These are phyloP conservation scores for Lophius piscatorius DNA, from an alignment of 2,113 vertebrate genomes.

Conservation along the genomic window DNA sequence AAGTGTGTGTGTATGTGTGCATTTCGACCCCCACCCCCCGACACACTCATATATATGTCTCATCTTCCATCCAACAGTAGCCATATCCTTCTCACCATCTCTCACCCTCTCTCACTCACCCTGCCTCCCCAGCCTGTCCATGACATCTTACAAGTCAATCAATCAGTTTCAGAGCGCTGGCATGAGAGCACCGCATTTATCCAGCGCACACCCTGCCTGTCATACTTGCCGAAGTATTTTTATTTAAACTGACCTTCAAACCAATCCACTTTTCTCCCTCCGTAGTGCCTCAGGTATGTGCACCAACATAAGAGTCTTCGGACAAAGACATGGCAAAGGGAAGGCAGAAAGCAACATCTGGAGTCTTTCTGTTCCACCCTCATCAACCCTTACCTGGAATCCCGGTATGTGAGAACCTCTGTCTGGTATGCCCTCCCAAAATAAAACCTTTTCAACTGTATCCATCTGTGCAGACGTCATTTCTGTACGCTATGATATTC, in stretches of 20 bases:
- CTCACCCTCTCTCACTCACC: slow-evolving; percentile 37
- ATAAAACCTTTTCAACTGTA: slow-evolving; percentile 55
- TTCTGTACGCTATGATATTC: background rate
- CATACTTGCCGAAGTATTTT: slow-evolving; percentile 79
- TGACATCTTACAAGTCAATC: slow-evolving; percentile 89
- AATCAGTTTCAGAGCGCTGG: slow-evolving; percentile 77
- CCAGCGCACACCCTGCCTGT: slow-evolving; percentile 79
- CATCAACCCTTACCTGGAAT: slow-evolving; percentile 55
- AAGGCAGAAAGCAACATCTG: slow-evolving; percentile 64
- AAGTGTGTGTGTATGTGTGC: slow-evolving; percentile 19
- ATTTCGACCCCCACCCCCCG: slow-evolving; percentile 10
- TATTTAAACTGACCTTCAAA: slow-evolving; percentile 83
- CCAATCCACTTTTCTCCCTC: slow-evolving; percentile 66
- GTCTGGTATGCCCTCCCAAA: slow-evolving; percentile 46
- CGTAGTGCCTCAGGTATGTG: slow-evolving; percentile 63
- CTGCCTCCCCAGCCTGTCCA: slow-evolving; percentile 66
- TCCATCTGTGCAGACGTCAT: slow-evolving; percentile 29
- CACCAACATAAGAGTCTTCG: slow-evolving; percentile 55
- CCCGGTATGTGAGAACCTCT: slow-evolving; percentile 48
- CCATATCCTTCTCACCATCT: slow-evolving; percentile 61
- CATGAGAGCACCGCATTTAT: slow-evolving; percentile 80
- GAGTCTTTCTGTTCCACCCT: slow-evolving; percentile 71
- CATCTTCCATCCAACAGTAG: slow-evolving; percentile 56
- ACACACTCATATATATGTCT: slow-evolving; percentile 13
- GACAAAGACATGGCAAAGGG: slow-evolving; percentile 37